Conservation (phyloP, 1,140 invertebrate genomes). For the Tetranychus urticae region DNA sequence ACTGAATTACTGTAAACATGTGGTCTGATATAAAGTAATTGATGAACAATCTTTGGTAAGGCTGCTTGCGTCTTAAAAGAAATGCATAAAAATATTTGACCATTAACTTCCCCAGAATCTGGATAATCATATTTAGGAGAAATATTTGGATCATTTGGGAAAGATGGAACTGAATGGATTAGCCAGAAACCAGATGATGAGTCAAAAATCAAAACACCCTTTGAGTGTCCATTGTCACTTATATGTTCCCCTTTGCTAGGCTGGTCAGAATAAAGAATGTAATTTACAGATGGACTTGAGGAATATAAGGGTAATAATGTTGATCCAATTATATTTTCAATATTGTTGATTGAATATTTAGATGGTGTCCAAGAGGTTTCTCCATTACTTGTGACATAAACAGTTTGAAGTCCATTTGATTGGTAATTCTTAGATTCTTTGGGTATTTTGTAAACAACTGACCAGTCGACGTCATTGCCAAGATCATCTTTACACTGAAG, state of each 20-base stretch:
- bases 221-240: background rate
- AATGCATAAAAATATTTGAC: background rate
- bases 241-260: background rate
- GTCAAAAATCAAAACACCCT: conserved; percentile 42
- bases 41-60: background rate
- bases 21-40: background rate
- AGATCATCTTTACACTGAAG: conserved; percentile 3
- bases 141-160: background rate
- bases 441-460: conserved; percentile 13
- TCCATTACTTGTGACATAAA: background rate
- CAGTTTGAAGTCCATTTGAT: background rate
- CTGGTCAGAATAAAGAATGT: background rate
- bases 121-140: background rate
- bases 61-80: background rate
- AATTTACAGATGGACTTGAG: background rate
- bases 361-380: background rate
- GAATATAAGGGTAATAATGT: background rate
- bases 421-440: background rate
- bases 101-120: background rate
- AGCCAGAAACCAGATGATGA: conserved; percentile 52
- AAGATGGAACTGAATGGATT: conserved; percentile 56
- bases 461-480: conserved; percentile 9
- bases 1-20: background rate
- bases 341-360: background rate
- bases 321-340: background rate